These are phyloP conservation scores for Pycnonotus jocosus DNA, from an alignment of 2,113 vertebrate species.

Conservation along the genomic window DNA sequence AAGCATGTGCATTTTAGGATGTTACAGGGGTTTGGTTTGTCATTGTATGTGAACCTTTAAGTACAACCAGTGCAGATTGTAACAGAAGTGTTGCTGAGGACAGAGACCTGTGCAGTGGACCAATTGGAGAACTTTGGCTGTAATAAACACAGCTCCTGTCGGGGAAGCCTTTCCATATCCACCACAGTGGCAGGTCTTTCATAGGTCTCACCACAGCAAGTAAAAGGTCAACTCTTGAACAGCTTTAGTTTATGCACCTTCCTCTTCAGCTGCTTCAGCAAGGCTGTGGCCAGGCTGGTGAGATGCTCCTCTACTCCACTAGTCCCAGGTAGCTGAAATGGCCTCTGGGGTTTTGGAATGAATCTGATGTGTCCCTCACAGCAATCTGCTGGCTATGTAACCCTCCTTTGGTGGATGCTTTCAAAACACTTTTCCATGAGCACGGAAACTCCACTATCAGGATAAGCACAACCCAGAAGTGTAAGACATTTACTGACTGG, in stretches of 20 bases:
- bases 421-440: neutral
- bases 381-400: neutral
- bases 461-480: neutral
- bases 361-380: neutral
- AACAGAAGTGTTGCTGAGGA: neutral
- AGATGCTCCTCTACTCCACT: neutral
- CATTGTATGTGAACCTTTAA: rapidly evolving
- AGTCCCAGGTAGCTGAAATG: neutral
- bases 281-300: neutral
- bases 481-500: neutral
- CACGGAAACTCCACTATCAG: neutral
- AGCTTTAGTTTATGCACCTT: neutral
- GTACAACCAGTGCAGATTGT: neutral
- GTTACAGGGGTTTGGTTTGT: neutral
- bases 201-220: neutral
- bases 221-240: neutral
- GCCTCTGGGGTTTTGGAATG: neutral
- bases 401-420: neutral
- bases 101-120: neutral
- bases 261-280: neutral
- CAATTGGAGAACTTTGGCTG: neutral
- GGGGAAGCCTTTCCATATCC: neutral
- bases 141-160: neutral
- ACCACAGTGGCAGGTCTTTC: neutral
- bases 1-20: neutral